Evolutionary conservation across 2,888 invertebrate species (phyloP).

Genomic region (Plebejus melissa): DNA sequence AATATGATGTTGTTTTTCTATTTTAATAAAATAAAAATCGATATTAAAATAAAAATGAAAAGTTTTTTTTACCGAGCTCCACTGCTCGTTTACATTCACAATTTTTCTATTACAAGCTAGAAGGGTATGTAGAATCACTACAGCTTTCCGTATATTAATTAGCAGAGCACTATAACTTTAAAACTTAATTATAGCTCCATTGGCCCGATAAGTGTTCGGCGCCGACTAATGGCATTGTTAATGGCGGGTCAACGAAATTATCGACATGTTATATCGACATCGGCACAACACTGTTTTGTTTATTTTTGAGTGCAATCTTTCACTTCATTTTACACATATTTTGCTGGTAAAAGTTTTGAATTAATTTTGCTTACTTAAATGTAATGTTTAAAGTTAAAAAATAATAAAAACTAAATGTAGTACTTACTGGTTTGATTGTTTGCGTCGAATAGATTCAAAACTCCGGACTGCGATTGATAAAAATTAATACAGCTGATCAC

Average conservation of each 20-base stretch:
- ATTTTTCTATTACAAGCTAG: background rate
- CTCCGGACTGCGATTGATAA: too few species aligned
- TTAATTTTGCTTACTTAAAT: background rate
- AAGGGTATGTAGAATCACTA: background rate
- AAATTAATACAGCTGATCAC: too few species aligned
- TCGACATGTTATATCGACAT: slow-evolving; percentile 40
- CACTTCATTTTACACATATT: background rate
- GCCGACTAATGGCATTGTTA: slow-evolving; percentile 39
- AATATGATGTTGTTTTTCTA: too few species aligned
- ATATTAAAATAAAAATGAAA: background rate
- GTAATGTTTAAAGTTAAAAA: background rate
- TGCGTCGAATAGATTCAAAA: too few species aligned
- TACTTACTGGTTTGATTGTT: too few species aligned
- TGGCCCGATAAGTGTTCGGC: slow-evolving; percentile 36
- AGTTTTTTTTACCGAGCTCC: background rate
- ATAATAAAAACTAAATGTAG: too few species aligned
- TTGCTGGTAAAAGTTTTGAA: background rate
- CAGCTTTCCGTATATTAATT: background rate
- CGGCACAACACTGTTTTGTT: slow-evolving; percentile 1
- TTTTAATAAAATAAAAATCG: too few species aligned
- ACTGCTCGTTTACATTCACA: background rate
- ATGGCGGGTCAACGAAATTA: slow-evolving; percentile 43
- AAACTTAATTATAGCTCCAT: slow-evolving; percentile 35
- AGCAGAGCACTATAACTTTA: slow-evolving; percentile 25
- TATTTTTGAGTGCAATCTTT: background rate